Evolutionary conservation across 2,113 vertebrate species (phyloP).

Genomic region (Elephantulus edwardii): DNA sequence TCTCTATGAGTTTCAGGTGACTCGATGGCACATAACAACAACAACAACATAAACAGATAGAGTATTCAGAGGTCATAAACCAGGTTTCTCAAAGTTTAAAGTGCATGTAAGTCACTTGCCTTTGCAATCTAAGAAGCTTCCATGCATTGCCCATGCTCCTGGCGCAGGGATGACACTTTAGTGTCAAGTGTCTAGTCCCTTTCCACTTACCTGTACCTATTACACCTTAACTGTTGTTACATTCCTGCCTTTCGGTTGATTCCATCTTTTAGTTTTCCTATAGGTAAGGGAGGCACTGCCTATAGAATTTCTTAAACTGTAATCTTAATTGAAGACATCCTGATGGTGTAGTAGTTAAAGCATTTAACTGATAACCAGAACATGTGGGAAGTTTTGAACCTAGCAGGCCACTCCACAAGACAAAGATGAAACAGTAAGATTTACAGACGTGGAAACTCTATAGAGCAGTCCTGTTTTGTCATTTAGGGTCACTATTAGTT

Average conservation of each 20-base stretch:
- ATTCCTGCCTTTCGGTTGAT: neutral
- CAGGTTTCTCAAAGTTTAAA: neutral
- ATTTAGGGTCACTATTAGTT: neutral
- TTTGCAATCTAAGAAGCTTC: neutral
- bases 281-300: neutral
- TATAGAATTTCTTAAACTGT: neutral
- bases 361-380: neutral
- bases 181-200: neutral
- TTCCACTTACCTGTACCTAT: neutral
- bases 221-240: neutral
- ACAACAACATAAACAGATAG: no score
- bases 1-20: no score
- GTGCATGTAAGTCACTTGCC: neutral
- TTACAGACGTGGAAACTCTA: neutral
- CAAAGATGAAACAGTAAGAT: neutral
- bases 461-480: neutral
- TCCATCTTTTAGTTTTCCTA: neutral
- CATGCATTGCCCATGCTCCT: neutral
- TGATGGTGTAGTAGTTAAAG: neutral
- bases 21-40: no score
- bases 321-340: neutral
- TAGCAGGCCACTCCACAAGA: neutral
- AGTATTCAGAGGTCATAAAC: neutral
- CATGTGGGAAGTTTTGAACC: neutral
- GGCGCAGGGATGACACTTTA: neutral